Percentiles rank a stretch among this genome's conserved stretches.
Evolutionary conservation across 2,113 vertebrate species (phyloP).

Genomic region (Anoura caudifer): DNA sequence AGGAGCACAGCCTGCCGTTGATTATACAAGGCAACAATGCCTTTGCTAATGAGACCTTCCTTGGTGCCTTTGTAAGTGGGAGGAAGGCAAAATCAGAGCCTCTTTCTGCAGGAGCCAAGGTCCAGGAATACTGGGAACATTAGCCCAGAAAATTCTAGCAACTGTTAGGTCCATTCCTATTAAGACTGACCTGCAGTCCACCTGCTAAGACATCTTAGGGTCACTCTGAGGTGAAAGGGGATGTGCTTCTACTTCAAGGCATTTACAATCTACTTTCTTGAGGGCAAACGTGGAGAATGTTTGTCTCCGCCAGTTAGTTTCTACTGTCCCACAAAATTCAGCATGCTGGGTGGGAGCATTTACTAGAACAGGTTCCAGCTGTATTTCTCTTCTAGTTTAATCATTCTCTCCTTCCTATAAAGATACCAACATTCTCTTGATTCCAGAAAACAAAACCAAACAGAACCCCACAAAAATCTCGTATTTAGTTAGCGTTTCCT

Average conservation of each 20-base stretch:
- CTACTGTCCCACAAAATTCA: background rate
- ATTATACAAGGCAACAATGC: background rate
- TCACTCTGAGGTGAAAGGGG: background rate
- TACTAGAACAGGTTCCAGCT: background rate
- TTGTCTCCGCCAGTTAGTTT: background rate
- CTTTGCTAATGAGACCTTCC: background rate
- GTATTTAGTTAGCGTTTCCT: background rate
- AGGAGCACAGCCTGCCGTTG: background rate
- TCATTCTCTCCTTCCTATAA: background rate
- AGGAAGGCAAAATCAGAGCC: background rate
- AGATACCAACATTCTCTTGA: background rate
- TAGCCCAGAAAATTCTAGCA: background rate
- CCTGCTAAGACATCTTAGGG: background rate
- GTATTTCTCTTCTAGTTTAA: background rate
- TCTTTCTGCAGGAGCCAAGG: rapidly evolving
- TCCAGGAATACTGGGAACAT: background rate
- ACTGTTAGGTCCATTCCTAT: background rate
- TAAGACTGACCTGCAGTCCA: background rate
- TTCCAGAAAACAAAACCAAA: background rate
- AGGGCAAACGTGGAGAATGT: background rate
- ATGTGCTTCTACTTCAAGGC: background rate
- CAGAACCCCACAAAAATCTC: background rate
- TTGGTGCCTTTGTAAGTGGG: background rate
- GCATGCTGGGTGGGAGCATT: background rate
- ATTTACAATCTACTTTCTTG: background rate